Conservation (phyloP, 2,888 invertebrate species). For the Apamea epomidion region DNA sequence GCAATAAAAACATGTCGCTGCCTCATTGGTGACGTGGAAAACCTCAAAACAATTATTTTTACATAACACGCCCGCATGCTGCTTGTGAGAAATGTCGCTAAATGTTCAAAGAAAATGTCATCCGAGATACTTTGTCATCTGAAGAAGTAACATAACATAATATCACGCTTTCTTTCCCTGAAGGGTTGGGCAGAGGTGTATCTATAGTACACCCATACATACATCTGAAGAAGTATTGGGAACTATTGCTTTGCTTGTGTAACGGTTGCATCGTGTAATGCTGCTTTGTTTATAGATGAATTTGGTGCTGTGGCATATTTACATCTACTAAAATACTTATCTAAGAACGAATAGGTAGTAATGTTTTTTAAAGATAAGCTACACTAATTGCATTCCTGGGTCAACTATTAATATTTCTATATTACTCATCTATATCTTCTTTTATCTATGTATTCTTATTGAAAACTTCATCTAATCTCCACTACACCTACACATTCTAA, state of each 20-base stretch:
- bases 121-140: not conserved
- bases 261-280: not conserved
- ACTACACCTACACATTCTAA: not conserved
- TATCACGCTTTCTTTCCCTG: not conserved
- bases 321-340: not conserved
- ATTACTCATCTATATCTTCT: not conserved
- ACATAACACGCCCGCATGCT: conserved; percentile 84
- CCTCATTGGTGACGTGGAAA: conserved; percentile 79
- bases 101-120: conserved; percentile 28
- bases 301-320: not conserved
- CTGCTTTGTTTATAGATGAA: not conserved
- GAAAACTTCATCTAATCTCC: not conserved
- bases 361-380: not conserved
- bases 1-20: conserved; percentile 82
- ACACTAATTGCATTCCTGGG: not conserved
- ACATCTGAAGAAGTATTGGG: not conserved
- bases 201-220: not conserved
- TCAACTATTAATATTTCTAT: not conserved
- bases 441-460: not conserved
- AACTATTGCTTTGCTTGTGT: too few species aligned
- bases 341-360: not conserved
- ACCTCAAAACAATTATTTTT: conserved; percentile 83
- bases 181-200: not conserved
- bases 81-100: conserved; percentile 55
- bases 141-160: not conserved